A percentile compares a stretch with the other conserved stretches of the same genome.
These are phyloP conservation scores for Dicyrtomina minuta DNA, from an alignment of 2,888 invertebrate genomes.

Conservation along the genomic window DNA sequence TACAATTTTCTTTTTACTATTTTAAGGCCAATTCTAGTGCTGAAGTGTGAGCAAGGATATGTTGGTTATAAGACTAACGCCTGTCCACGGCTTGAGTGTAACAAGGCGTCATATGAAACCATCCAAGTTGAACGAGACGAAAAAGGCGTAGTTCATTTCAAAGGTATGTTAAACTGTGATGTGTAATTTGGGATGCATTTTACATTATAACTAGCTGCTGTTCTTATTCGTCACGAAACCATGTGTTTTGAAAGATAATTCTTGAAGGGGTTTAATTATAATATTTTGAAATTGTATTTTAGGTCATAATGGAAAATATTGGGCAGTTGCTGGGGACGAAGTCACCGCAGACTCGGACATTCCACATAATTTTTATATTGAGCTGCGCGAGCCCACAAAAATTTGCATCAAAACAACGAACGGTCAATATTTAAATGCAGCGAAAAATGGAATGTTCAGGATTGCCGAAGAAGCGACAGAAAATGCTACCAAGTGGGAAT, in stretches of 20 bases:
- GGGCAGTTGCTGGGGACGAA: constrained; percentile 86
- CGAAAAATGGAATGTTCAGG: constrained; percentile 88
- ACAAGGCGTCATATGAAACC: constrained; percentile 91
- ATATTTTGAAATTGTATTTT: not conserved
- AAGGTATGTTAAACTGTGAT: constrained; percentile 64
- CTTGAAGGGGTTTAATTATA: not conserved
- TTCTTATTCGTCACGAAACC: not conserved
- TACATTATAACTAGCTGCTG: not conserved
- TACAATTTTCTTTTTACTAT: constrained; percentile 15
- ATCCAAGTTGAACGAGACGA: constrained; percentile 87
- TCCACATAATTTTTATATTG: constrained; percentile 79
- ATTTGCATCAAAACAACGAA: constrained; percentile 80
- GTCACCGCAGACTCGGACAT: constrained; percentile 81
- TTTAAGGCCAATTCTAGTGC: constrained; percentile 80
- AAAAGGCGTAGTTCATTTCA: constrained; percentile 85
- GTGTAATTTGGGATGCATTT: constrained; percentile 3
- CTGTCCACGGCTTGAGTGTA: constrained; percentile 85
- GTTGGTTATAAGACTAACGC: constrained; percentile 82
- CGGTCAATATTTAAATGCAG: constrained; percentile 79
- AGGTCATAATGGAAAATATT: constrained; percentile 92
- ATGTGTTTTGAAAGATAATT: not conserved
- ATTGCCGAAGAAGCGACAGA: constrained; percentile 75
- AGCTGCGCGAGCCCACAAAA: constrained; percentile 87
- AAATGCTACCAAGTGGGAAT: constrained; percentile 90
- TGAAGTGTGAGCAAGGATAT: constrained; percentile 94